Evolutionary conservation across 1,140 invertebrate species (phyloP).

Genomic region (Hypothenemus hampei): DNA sequence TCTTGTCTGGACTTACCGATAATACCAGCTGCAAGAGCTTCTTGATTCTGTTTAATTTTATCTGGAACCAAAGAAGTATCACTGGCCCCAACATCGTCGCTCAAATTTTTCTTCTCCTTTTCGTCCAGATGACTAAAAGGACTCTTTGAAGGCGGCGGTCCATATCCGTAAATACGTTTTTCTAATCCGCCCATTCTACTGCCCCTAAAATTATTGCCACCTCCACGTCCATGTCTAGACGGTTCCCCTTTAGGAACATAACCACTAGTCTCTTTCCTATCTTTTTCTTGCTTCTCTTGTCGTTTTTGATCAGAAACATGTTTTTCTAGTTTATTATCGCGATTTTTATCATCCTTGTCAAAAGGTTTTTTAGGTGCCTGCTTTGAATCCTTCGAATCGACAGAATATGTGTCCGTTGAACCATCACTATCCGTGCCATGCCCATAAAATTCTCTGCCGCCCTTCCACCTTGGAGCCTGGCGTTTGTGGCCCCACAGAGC

Average conservation of each 20-base stretch:
- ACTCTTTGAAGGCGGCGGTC: slow-evolving; percentile 69
- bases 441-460: slow-evolving; percentile 42
- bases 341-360: slow-evolving; percentile 57
- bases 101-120: slow-evolving; percentile 34
- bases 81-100: slow-evolving; percentile 37
- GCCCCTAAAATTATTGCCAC: slow-evolving; percentile 58
- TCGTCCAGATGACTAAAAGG: slow-evolving; percentile 57
- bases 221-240: slow-evolving; percentile 69
- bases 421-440: slow-evolving; percentile 55
- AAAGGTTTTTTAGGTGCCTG: slow-evolving; percentile 50
- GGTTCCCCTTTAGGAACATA: slow-evolving; percentile 80
- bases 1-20: slow-evolving; percentile 43
- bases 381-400: slow-evolving; percentile 47
- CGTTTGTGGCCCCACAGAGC: slow-evolving; percentile 18
- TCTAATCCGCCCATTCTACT: slow-evolving; percentile 48
- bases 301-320: slow-evolving; percentile 43
- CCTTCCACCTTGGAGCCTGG: slow-evolving; percentile 16
- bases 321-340: slow-evolving; percentile 43
- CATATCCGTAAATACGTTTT: slow-evolving; percentile 65
- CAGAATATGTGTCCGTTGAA: slow-evolving; percentile 53
- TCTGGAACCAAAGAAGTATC: slow-evolving; percentile 41
- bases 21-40: slow-evolving; percentile 60
- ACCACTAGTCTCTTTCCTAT: slow-evolving; percentile 43
- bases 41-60: slow-evolving; percentile 65
- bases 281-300: slow-evolving; percentile 45